Base-by-base conservation (phyloP, 1,140 invertebrate genomes). In the Amyelois transitella region DNA sequence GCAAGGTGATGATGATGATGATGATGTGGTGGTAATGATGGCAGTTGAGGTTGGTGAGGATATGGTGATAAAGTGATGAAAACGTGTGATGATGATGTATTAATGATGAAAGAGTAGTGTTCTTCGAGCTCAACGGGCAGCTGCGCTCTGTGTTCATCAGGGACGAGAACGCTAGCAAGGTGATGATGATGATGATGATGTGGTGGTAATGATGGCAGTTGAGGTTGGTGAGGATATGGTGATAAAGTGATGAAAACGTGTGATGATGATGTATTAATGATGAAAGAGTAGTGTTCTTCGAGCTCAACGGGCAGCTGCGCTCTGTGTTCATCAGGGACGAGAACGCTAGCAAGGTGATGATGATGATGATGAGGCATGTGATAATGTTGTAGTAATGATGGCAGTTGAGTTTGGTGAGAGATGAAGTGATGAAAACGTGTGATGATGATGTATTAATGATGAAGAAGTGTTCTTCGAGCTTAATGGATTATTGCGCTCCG, bases 381-480 rank as follows among this genome's bases (percentile, higher is more conserved):
- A 38, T 38, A 49, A 43, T 53, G 50, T 38, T 62, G 17, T 53
- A 52, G n/a, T 2, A 64, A 68, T 28, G 25, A 28, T 28, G 10
- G 10, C 25, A 28, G 10, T 28, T 28, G n/a, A n/a, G n/a, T n/a
- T n/a, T n/a, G n/a, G n/a, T n/a, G n/a, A n/a, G n/a, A n/a, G n/a
- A n/a, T n/a, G n/a, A n/a, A n/a, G n/a, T n/a, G n/a, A n/a, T n/a
- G n/a, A n/a, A n/a, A n/a, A n/a, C n/a, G n/a, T n/a, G n/a, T n/a
- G n/a, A n/a, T n/a, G n/a, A n/a, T n/a, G n/a, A n/a, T n/a, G n/a
- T n/a, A n/a, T n/a, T n/a, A n/a, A n/a, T n/a, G n/a, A n/a, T n/a
- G 95, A 97, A 72, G 98, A 99, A 89, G 97, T 99, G 0, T 99
- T 99, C 92, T 99, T 99, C 81, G 98, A 99, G 84, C 91, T 99